Evolutionary conservation across 1,140 invertebrate genomes (phyloP).

Genomic region (Eumeta japonica): DNA sequence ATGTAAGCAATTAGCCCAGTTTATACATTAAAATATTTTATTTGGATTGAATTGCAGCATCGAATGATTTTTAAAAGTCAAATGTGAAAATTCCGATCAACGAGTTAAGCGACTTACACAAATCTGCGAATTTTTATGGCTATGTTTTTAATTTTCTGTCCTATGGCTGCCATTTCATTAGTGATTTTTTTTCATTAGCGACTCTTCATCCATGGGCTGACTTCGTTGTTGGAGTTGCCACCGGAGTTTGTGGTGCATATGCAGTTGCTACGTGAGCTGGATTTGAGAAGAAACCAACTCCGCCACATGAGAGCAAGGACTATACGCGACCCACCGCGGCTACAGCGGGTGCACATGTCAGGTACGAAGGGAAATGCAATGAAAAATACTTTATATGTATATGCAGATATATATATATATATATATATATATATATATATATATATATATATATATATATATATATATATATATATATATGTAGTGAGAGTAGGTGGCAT

Average conservation of each 20-base stretch:
- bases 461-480: not conserved
- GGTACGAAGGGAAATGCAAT: slow-evolving; percentile 17
- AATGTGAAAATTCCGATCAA: too few species aligned
- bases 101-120: too few species aligned
- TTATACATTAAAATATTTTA: too few species aligned
- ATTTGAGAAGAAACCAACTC: slow-evolving; percentile 35
- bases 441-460: slow-evolving; percentile 2
- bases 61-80: too few species aligned
- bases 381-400: not conserved
- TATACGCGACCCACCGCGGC: slow-evolving; percentile 19
- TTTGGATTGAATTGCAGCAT: too few species aligned
- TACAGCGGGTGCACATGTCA: slow-evolving; percentile 29
- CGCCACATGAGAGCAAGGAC: slow-evolving; percentile 33
- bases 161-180: too few species aligned
- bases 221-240: slow-evolving; percentile 34
- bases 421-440: not conserved
- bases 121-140: too few species aligned
- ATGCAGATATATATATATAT: too few species aligned
- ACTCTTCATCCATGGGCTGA: slow-evolving; percentile 27
- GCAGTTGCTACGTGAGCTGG: slow-evolving; percentile 27
- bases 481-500: too few species aligned
- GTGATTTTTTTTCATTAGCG: slow-evolving; percentile 24
- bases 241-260: slow-evolving; percentile 25
- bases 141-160: too few species aligned
- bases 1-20: too few species aligned